A percentile compares a stretch with the other conserved stretches of the same genome.
Conservation (phyloP, 2,888 invertebrate genomes). For the Tenodera sinensis region DNA sequence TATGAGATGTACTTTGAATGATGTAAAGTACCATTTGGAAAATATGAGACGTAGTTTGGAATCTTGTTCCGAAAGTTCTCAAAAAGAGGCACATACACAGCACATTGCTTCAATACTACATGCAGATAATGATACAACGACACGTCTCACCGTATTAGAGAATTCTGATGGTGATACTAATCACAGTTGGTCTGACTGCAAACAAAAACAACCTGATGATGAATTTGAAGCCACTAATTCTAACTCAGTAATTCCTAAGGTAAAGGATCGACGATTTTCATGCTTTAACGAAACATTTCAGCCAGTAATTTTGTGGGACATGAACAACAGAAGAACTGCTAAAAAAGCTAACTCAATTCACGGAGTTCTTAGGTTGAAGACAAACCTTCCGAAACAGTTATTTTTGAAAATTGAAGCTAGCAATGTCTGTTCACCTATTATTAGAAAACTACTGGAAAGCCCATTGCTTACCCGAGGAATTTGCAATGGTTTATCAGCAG, state of each 20-base stretch:
- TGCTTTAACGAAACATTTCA: not conserved
- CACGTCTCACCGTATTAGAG: not conserved
- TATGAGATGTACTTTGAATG: not conserved
- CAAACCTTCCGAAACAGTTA: not conserved
- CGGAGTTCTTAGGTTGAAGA: not conserved
- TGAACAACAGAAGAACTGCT: not conserved
- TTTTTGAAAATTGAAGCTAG: not conserved
- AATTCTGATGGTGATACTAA: not conserved
- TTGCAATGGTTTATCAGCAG: not conserved
- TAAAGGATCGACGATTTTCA: not conserved
- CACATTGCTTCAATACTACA: not conserved
- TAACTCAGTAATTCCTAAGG: not conserved
- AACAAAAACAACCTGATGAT: not conserved
- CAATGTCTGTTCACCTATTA: not conserved
- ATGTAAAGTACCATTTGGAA: not conserved
- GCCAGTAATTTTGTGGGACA: not conserved
- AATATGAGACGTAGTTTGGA: not conserved
- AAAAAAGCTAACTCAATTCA: not conserved
- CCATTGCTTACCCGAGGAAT: not conserved
- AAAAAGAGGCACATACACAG: not conserved
- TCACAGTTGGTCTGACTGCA: not conserved
- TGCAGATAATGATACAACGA: not conserved
- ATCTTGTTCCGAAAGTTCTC: not conserved
- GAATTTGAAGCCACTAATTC: not conserved
- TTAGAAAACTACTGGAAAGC: not conserved